phyloP scores from a whole-genome alignment of 2,888 invertebrate species.

The Tenthredo scrophulariae region DNA sequence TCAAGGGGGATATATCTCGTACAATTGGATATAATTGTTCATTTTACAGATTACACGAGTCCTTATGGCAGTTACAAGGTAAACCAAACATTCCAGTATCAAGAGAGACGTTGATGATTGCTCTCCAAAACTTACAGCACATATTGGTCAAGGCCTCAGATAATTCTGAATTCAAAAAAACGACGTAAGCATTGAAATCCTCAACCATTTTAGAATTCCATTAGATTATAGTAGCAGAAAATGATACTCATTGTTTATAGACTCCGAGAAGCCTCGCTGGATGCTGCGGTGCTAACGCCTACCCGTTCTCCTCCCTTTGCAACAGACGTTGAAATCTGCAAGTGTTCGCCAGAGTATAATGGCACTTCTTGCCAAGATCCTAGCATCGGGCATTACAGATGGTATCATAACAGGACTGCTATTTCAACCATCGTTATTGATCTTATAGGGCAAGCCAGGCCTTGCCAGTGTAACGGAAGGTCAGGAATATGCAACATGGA shows the following conservation, averaged over 20 bases:
- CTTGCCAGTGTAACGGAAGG: slow-evolving; percentile 90
- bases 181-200: slow-evolving; percentile 78
- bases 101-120: slow-evolving; percentile 92
- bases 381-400: slow-evolving; percentile 89
- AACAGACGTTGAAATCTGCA: slow-evolving; percentile 91
- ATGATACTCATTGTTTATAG: slow-evolving; percentile 75
- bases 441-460: slow-evolving; percentile 88
- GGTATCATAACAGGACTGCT: slow-evolving; percentile 82
- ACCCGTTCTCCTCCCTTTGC: slow-evolving; percentile 86
- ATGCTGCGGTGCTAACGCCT: slow-evolving; percentile 87
- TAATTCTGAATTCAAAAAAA: slow-evolving; percentile 82
- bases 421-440: slow-evolving; percentile 88
- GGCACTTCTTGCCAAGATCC: slow-evolving; percentile 96
- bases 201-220: neutral
- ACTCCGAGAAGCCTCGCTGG: slow-evolving; percentile 89
- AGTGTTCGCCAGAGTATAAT: slow-evolving; percentile 89
- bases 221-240: neutral
- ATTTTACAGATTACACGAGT: slow-evolving; percentile 84
- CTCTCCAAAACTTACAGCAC: slow-evolving; percentile 91
- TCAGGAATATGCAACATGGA: slow-evolving; percentile 89
- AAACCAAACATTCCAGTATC: slow-evolving; percentile 82
- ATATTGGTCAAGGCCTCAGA: slow-evolving; percentile 88
- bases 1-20: too few species aligned
- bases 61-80: slow-evolving; percentile 86
- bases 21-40: neutral